These are phyloP conservation scores for Sprattus sprattus DNA, from an alignment of 2,113 vertebrate genomes.

Conservation along the genomic window DNA sequence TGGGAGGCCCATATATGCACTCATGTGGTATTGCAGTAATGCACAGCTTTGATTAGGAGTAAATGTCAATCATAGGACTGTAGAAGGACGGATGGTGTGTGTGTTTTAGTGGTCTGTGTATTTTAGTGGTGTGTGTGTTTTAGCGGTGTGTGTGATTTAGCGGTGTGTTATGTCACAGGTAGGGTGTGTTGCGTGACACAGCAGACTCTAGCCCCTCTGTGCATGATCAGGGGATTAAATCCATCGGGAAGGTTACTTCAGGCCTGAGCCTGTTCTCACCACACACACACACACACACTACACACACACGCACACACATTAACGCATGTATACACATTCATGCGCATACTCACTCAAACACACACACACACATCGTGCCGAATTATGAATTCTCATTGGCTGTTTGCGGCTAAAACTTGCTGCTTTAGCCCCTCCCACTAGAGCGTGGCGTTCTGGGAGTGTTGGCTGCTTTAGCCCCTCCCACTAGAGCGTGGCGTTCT, in stretches of 20 bases:
- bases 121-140: too few species aligned
- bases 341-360: neutral
- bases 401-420: slow-evolving; percentile 43
- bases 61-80: too few species aligned
- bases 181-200: neutral
- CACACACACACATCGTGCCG: neutral
- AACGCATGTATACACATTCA: neutral
- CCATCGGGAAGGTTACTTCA: neutral
- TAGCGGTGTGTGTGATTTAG: neutral
- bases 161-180: neutral
- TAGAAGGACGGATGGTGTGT: too few species aligned
- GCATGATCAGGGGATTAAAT: neutral
- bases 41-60: too few species aligned
- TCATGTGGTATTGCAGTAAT: too few species aligned
- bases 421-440: too few species aligned
- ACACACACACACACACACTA: neutral
- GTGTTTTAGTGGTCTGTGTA: too few species aligned
- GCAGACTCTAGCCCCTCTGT: neutral
- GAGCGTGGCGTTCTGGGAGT: too few species aligned
- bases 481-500: slow-evolving; percentile 15
- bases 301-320: neutral
- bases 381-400: neutral
- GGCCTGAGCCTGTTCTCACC: neutral
- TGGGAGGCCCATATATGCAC: too few species aligned
- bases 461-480: neutral